Evolutionary conservation across 2,888 invertebrate species (phyloP), one percentile per base, ranked within the genome.

Genomic region (Pandemis cinnamomeana): DNA sequence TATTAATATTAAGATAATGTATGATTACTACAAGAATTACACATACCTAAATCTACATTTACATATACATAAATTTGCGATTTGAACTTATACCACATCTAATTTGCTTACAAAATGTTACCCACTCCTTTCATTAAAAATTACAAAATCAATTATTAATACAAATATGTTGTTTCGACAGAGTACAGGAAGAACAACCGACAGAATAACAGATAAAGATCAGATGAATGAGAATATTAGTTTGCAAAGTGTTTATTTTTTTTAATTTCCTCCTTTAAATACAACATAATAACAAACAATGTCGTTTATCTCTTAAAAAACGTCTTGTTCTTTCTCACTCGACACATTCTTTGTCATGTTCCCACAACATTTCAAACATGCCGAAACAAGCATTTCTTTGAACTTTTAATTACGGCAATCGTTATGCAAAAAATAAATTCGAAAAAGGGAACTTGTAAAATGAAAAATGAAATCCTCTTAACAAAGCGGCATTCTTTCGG

Each of bases 401-500:
- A 67, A 74, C 74, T 71, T 74, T 74, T 74, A 74, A 74, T 74
- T 74, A 72, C 62, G 60, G 27, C 71, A 75, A 75, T 71, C 69
- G 72, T 71, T 71, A 71, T 62, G 53, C 67, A 67, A 74, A 76
- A 36, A 77, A 76, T 70, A 78, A 77, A 80, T 79, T 78, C 79
- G 78, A 79, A 76, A 70, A 71, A 79, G 77, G 79, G 77, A 80
- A 82, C 79, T 77, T 77, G 60, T 48, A 78, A 78, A 80, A 79
- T 79, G 75, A 84, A 87, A 82, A 77, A 77, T 77, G 78, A 87
- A 92, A 92, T 88, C 92, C 91, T 91, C 92, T 92, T 93, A 92
- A 85, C 87, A 86, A 86, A 88, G 86, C 86, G 80, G 77, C 84
- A 88, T 92, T 91, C 91, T 90, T 91, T 91, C 80, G 78, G 84